Evolutionary conservation across 2,888 invertebrate species (phyloP).

Genomic region (Campaea margaritaria): DNA sequence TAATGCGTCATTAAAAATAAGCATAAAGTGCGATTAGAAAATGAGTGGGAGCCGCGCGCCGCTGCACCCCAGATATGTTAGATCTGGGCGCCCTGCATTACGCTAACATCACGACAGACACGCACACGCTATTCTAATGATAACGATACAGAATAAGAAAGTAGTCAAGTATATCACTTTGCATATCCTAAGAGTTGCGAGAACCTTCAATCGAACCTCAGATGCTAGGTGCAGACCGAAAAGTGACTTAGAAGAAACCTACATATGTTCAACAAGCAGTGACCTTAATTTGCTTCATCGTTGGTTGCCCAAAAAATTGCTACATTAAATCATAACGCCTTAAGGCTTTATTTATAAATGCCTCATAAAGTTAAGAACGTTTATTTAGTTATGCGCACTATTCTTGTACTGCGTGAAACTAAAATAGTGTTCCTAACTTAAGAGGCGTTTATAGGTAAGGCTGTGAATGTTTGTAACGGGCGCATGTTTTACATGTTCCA

Average conservation of each 20-base stretch:
- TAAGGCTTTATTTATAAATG: too few species aligned
- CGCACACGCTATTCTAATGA: conserved; percentile 18
- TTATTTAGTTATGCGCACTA: too few species aligned
- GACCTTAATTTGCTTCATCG: background rate
- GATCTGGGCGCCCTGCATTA: conserved; percentile 26
- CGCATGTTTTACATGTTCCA: background rate
- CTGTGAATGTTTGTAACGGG: background rate
- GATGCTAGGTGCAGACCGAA: background rate
- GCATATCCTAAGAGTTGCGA: background rate
- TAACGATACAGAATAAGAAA: conserved; percentile 3
- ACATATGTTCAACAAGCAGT: background rate
- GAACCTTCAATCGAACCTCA: background rate
- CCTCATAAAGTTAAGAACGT: too few species aligned
- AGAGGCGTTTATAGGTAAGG: too few species aligned
- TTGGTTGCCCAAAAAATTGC: background rate
- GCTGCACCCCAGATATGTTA: conserved; percentile 34
- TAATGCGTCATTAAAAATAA: background rate
- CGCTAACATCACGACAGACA: conserved; percentile 19
- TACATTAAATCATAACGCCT: too few species aligned
- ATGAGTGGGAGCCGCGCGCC: conserved; percentile 38
- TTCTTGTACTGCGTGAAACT: too few species aligned
- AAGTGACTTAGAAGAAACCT: too few species aligned
- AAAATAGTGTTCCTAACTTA: too few species aligned
- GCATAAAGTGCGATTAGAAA: conserved; percentile 31
- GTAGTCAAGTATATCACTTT: conserved; percentile 5